Evolutionary conservation across 1,140 invertebrate genomes (phyloP).

Genomic region (Pomacea maculata): DNA sequence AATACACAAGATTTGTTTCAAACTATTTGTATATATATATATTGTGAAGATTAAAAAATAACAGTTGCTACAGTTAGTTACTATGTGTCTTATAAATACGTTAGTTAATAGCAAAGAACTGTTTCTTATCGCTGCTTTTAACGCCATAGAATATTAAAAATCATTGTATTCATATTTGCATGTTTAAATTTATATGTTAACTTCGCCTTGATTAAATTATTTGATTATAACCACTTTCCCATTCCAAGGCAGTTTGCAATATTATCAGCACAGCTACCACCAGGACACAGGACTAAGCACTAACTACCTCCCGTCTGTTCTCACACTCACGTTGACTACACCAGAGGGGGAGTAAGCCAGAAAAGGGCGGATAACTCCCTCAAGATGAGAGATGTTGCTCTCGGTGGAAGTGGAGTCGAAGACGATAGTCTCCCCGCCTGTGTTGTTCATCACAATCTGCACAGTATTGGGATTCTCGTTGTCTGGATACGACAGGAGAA

Average conservation of each 20-base stretch:
- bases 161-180: neutral
- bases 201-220: neutral
- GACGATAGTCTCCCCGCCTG: conserved; percentile 7
- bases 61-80: neutral
- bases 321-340: conserved; percentile 16
- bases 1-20: neutral
- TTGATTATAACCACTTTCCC: neutral
- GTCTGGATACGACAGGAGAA: conserved; percentile 59
- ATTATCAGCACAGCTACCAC: neutral
- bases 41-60: neutral
- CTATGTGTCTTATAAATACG: too few species aligned
- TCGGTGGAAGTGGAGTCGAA: conserved; percentile 44
- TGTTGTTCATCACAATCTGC: conserved; percentile 39
- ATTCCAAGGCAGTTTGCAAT: neutral
- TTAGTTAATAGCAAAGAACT: too few species aligned
- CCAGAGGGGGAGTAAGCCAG: conserved; percentile 57
- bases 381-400: conserved; percentile 50
- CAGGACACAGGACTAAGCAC: neutral
- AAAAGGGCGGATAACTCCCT: conserved; percentile 57
- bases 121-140: too few species aligned
- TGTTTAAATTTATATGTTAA: neutral
- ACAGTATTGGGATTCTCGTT: conserved; percentile 41
- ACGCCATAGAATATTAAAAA: neutral
- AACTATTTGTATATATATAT: neutral
- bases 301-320: neutral